Conservation (phyloP, 2,797 vertebrate species). For the Ceryle rudis region DNA sequence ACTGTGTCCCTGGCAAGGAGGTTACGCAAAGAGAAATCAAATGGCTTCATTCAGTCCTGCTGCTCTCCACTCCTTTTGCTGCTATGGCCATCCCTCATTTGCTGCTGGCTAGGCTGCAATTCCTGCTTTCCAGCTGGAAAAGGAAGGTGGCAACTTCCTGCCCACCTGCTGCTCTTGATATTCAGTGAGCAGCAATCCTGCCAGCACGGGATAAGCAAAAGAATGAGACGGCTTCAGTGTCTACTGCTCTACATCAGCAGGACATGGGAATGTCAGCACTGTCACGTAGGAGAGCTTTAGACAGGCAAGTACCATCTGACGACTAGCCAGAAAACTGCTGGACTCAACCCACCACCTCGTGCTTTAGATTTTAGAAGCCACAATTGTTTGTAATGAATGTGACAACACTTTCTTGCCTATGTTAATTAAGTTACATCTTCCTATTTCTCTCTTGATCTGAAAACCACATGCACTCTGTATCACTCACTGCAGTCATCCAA, state of each 20-base stretch:
- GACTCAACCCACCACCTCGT: background rate
- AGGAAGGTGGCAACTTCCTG: background rate
- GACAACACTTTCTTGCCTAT: background rate
- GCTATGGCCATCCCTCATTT: background rate
- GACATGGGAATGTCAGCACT: background rate
- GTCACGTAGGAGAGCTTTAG: background rate
- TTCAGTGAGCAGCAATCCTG: background rate
- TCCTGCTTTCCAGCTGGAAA: constrained; percentile 25
- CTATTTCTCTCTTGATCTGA: background rate
- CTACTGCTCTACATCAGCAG: background rate
- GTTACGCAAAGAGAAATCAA: background rate
- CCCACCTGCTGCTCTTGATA: background rate
- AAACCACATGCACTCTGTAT: background rate
- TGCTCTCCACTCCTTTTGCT: background rate
- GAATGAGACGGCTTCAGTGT: accelerated
- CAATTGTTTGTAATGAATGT: background rate
- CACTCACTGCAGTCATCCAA: background rate
- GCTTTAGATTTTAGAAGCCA: background rate
- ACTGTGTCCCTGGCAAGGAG: background rate
- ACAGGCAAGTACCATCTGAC: background rate
- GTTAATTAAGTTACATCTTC: background rate
- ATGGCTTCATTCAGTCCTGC: background rate
- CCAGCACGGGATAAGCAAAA: background rate
- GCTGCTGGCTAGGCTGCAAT: background rate
- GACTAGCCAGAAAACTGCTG: background rate